Evolutionary conservation across 2,888 invertebrate species (phyloP), one percentile per base, ranked within the genome.

Genomic region (Drosophila austrosaltans): DNA sequence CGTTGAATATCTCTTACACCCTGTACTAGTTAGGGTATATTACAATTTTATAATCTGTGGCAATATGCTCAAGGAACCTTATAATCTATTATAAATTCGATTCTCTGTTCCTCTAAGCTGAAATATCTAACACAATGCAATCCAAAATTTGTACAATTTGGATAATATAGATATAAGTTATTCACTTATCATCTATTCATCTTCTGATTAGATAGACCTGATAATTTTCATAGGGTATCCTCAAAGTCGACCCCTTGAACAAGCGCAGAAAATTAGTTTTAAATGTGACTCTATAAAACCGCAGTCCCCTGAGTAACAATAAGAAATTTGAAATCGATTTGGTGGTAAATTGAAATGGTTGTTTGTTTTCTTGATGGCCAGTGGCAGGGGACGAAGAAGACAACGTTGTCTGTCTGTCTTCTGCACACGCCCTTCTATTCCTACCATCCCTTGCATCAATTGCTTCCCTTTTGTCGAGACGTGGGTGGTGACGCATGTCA

Each of bases 401-500:
- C 25, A 36, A 39, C 57, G 44, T 12, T 61, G 48, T 48, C 48
- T 22, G 48, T 48, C 48, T 48, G 22, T 20, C 48, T 48, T 48
- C 48, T 48, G 48, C 48, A 70, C 76, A 75, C 81, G 81, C 84
- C 82, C 79, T 75, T 71, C 63, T 36, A 39, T 44, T 40, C 48
- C 39, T 25, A 7, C 22, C 62, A 58, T 58, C 36, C 48, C 20
- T 30, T 20, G 42, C 70, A 56, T 65, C 56, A 42, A 56, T n/a
- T 39, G 25, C 57, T 56, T 42, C 48, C 48, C 48, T 48, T 48
- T 48, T 30, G 72, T 32, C 72, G 73, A 79, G 81, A 79, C 79
- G 80, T 83, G 90, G 91, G 91, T 90, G 91, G 91, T 89, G 87
- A 90, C 91, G 90, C 89, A 82, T 91, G 91, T 91, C 91, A 91